These are phyloP conservation scores for Microtus pennsylvanicus DNA, from an alignment of 2,113 vertebrate species.

Conservation along the genomic window DNA sequence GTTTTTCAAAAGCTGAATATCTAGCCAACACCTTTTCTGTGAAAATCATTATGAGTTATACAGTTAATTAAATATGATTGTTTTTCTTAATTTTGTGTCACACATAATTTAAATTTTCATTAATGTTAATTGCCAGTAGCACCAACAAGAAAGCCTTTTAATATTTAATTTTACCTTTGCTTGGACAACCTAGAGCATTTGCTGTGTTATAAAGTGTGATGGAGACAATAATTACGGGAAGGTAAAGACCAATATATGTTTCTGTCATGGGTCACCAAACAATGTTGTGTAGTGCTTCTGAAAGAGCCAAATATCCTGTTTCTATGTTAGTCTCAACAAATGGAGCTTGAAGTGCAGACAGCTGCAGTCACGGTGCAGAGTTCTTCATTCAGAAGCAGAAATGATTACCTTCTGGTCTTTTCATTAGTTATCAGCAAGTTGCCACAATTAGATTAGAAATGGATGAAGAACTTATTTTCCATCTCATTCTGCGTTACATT, in stretches of 20 bases:
- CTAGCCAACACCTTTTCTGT: conserved; percentile 38
- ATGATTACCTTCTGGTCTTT: conserved; percentile 77
- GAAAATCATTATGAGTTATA: conserved; percentile 62
- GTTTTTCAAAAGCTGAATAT: conserved; percentile 17
- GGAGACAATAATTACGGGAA: conserved; percentile 60
- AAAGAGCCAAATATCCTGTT: conserved; percentile 60
- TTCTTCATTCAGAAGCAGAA: conserved; percentile 72
- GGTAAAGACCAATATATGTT: conserved; percentile 61
- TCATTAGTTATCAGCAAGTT: conserved; percentile 80
- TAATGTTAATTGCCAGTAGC: conserved; percentile 69
- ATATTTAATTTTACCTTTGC: conserved; percentile 72
- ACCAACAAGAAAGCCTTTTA: conserved; percentile 54
- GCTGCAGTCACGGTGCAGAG: conserved; percentile 67
- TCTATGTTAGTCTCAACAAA: conserved; percentile 77
- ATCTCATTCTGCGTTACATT: conserved; percentile 66
- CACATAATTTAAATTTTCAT: conserved; percentile 74
- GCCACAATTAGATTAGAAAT: conserved; percentile 75
- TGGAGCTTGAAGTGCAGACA: conserved; percentile 75
- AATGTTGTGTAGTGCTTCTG: conserved; percentile 64
- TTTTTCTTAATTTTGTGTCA: conserved; percentile 62
- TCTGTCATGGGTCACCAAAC: conserved; percentile 57
- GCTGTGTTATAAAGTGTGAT: conserved; percentile 66
- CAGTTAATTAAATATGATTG: conserved; percentile 67
- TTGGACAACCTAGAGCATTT: conserved; percentile 66
- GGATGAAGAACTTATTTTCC: conserved; percentile 77